Percentiles rank a stretch among this genome's conserved stretches.
Evolutionary conservation across 2,113 vertebrate species (phyloP).

Genomic region (Cettia cetti): DNA sequence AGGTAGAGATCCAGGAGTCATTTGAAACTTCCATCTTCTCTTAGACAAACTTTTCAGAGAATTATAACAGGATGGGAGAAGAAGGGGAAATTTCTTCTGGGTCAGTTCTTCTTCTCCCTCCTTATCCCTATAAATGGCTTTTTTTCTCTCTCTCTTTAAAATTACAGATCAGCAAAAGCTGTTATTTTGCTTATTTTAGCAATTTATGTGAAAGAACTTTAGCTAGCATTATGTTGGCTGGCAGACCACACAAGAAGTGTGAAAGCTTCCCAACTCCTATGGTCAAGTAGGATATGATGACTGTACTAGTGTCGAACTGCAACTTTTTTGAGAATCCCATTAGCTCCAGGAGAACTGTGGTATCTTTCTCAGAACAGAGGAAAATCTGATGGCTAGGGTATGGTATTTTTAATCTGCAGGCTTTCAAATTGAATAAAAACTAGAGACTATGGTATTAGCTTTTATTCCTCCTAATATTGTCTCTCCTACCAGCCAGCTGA

Average conservation of each 20-base stretch:
- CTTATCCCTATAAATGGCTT: not conserved
- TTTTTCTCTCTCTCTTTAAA: not conserved
- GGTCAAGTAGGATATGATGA: not conserved
- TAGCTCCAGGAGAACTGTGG: not conserved
- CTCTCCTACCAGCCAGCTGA: conserved; percentile 37
- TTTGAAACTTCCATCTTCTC: not conserved
- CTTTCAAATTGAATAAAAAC: conserved; percentile 47
- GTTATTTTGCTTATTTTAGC: not conserved
- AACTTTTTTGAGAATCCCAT: not conserved
- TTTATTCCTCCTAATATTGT: not conserved
- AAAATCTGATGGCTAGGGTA: not conserved
- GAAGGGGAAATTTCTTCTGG: not conserved
- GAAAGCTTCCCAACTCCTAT: not conserved
- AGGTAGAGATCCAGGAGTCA: not conserved
- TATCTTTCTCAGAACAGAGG: conserved; percentile 13
- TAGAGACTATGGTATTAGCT: conserved; percentile 4
- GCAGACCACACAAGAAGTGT: not conserved
- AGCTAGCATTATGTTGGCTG: not conserved
- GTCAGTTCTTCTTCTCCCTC: not conserved
- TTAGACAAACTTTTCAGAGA: not conserved
- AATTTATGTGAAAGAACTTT: not conserved
- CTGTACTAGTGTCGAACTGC: not conserved
- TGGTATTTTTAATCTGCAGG: not conserved
- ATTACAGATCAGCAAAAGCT: not conserved
- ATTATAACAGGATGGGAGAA: not conserved